Evolutionary conservation across 2,797 vertebrate species (phyloP).

Genomic region (Trichosurus vulpecula): DNA sequence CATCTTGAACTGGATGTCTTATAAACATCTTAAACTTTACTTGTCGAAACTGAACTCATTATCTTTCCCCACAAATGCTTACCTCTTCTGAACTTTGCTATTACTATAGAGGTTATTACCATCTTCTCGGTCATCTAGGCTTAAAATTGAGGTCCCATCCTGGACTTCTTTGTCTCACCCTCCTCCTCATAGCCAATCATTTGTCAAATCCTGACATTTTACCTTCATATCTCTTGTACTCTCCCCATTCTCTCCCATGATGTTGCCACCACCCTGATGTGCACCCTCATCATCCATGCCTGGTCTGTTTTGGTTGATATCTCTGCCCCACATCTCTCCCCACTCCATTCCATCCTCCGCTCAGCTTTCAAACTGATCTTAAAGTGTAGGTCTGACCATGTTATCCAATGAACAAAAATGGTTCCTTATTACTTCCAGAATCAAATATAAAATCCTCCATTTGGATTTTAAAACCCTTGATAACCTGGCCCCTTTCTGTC

Average conservation of each 20-base stretch:
- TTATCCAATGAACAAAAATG: background rate
- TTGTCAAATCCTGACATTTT: background rate
- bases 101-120: background rate
- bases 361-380: background rate
- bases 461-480: background rate
- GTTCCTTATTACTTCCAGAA: background rate
- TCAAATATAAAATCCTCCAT: background rate
- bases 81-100: background rate
- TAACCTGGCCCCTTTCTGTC: background rate
- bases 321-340: background rate
- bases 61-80: background rate
- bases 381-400: background rate
- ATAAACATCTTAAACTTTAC: background rate
- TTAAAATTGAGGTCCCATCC: background rate
- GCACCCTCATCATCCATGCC: background rate
- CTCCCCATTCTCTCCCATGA: background rate
- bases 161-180: background rate
- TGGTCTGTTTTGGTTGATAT: background rate
- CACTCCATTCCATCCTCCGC: background rate
- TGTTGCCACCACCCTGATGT: background rate
- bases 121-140: background rate
- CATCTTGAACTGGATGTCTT: background rate
- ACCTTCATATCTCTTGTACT: background rate
- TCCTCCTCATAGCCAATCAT: background rate
- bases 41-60: background rate